Evolutionary conservation across 1,140 invertebrate species (phyloP).

Genomic region (Drosophila varians): DNA sequence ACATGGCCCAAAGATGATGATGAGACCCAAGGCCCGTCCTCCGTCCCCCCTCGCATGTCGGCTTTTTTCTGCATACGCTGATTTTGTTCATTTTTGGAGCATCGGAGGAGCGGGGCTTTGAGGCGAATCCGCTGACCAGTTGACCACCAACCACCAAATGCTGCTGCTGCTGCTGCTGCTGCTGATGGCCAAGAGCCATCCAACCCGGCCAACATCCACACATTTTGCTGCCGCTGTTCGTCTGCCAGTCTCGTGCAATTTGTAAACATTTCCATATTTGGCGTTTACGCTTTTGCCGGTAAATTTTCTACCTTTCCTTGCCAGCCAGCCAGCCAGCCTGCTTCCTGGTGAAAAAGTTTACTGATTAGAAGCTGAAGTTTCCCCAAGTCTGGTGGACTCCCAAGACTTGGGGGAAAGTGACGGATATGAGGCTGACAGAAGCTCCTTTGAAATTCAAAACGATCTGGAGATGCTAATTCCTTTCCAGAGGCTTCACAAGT

Average conservation of each 20-base stretch:
- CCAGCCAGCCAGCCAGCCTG: conserved; percentile 34
- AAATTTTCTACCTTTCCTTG: conserved; percentile 45
- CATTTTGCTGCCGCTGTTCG: conserved; percentile 14
- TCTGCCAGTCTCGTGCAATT: conserved; percentile 68
- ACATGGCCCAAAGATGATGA: conserved; percentile 51
- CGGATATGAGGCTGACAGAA: conserved; percentile 40
- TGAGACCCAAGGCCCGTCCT: conserved; percentile 30
- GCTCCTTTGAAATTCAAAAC: conserved; percentile 14
- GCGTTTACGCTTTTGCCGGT: conserved; percentile 53
- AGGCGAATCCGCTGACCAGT: conserved; percentile 72
- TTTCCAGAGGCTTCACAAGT: no score
- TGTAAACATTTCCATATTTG: conserved; percentile 82
- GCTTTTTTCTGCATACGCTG: conserved; percentile 48
- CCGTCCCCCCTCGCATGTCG: conserved; percentile 4
- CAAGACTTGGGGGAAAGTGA: conserved; percentile 34
- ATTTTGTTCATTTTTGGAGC: conserved; percentile 77
- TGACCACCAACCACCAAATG: conserved; percentile 52
- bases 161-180: conserved; percentile 11
- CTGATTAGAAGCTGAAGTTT: conserved; percentile 49
- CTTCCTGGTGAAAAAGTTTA: conserved; percentile 43
- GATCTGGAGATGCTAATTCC: background rate
- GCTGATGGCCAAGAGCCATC: conserved; percentile 28
- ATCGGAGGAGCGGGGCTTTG: conserved; percentile 36
- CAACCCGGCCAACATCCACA: conserved; percentile 4
- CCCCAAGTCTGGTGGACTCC: conserved; percentile 31